Evolutionary conservation across 2,113 vertebrate species (phyloP).

Genomic region (Strix aluco): DNA sequence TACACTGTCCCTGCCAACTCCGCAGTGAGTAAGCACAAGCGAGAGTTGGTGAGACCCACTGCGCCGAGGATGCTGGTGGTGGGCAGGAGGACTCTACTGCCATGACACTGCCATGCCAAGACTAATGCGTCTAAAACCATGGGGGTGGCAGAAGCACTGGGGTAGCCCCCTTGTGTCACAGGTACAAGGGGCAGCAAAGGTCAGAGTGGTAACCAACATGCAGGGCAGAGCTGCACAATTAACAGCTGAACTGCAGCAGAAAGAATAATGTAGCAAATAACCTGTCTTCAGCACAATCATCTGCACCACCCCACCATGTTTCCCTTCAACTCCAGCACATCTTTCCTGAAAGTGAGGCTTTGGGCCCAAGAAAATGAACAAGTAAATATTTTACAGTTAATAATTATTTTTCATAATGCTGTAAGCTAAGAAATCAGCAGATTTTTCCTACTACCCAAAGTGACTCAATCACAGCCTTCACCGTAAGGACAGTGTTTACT

Average conservation of each 20-base stretch:
- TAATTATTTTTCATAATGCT: background rate
- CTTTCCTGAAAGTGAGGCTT: background rate
- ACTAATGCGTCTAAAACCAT: background rate
- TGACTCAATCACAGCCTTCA: background rate
- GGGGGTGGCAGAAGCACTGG: background rate
- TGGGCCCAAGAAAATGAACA: background rate
- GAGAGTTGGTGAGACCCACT: background rate
- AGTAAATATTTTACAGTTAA: background rate
- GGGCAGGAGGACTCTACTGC: background rate
- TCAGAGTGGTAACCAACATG: background rate
- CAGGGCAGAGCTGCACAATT: background rate
- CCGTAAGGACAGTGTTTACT: background rate
- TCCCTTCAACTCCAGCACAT: background rate
- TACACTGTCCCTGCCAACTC: background rate
- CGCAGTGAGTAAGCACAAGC: background rate
- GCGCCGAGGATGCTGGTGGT: fast-evolving
- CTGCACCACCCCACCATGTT: background rate
- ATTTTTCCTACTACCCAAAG: background rate
- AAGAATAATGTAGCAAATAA: background rate
- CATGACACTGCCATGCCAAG: background rate
- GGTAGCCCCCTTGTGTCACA: background rate
- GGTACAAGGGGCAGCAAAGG: background rate
- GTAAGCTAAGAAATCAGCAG: background rate
- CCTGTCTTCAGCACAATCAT: background rate
- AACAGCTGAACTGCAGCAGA: background rate